These are phyloP conservation scores for Suncus etruscus DNA, from an alignment of 2,113 vertebrate species.

Conservation along the genomic window DNA sequence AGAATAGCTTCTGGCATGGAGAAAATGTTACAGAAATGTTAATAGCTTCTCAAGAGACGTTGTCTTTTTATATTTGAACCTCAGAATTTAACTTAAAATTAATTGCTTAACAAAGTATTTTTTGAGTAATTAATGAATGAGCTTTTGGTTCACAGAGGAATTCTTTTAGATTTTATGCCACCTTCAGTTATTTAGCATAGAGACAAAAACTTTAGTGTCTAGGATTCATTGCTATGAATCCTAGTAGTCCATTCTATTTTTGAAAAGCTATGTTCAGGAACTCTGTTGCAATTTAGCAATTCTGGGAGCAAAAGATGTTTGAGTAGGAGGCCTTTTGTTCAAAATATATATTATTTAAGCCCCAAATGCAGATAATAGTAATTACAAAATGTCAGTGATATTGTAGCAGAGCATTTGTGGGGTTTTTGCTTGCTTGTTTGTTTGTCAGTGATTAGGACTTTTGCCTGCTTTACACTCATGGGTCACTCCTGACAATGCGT, in stretches of 20 bases:
- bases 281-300: neutral
- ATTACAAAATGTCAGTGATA: neutral
- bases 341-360: neutral
- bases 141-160: neutral
- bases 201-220: neutral
- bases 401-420: neutral
- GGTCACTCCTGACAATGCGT: too few relatives aligned
- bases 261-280: neutral
- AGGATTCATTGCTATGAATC: neutral
- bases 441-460: too few relatives aligned
- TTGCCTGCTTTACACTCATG: too few relatives aligned
- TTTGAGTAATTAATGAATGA: slow-evolving; percentile 30
- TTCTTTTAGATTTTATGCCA: neutral
- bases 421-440: neutral
- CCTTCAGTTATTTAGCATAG: neutral
- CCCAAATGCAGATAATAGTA: neutral
- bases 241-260: neutral
- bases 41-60: slow-evolving; percentile 13
- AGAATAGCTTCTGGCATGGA: neutral
- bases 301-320: neutral
- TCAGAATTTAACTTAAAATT: neutral
- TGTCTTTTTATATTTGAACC: slow-evolving; percentile 27
- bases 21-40: neutral
- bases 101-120: slow-evolving; percentile 28
- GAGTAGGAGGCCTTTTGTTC: neutral